phyloP scores from a whole-genome alignment of 2,888 invertebrate genomes.

The Eupithecia abbreviata region DNA sequence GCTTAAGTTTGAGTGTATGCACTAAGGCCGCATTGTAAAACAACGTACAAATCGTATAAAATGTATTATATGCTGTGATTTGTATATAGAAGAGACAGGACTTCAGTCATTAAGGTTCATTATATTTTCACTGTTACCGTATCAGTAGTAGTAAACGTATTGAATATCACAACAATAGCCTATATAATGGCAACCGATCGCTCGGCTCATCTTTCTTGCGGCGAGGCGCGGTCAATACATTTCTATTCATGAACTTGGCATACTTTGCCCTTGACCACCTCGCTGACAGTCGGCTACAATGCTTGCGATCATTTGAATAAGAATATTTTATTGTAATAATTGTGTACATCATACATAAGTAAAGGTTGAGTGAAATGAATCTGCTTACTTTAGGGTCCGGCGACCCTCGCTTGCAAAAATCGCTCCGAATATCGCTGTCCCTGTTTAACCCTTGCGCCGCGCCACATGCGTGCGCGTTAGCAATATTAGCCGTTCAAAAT shows the following conservation, averaged over 20 bases:
- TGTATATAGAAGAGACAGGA: background rate
- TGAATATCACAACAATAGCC: slow-evolving; percentile 20
- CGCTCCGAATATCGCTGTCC: too few relatives aligned
- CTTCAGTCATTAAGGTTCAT: background rate
- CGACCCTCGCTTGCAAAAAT: too few relatives aligned
- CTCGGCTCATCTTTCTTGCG: slow-evolving; percentile 15
- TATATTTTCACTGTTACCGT: background rate
- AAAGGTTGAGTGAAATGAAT: background rate
- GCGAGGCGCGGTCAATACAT: slow-evolving; percentile 13
- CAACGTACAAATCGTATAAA: background rate
- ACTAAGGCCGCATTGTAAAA: too few relatives aligned
- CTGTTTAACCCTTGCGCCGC: too few relatives aligned
- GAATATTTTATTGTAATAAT: too few relatives aligned
- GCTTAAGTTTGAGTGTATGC: too few relatives aligned
- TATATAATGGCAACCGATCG: slow-evolving; percentile 16
- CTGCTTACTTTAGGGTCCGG: too few relatives aligned
- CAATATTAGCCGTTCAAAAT: too few relatives aligned
- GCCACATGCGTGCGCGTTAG: too few relatives aligned
- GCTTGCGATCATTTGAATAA: background rate
- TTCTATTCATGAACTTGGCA: background rate
- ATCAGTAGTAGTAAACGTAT: background rate
- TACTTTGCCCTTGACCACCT: background rate
- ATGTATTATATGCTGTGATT: background rate
- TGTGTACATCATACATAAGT: too few relatives aligned
- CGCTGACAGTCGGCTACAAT: background rate